These are phyloP conservation scores for Ceryle rudis DNA, from an alignment of 2,797 vertebrate species.

Conservation along the genomic window DNA sequence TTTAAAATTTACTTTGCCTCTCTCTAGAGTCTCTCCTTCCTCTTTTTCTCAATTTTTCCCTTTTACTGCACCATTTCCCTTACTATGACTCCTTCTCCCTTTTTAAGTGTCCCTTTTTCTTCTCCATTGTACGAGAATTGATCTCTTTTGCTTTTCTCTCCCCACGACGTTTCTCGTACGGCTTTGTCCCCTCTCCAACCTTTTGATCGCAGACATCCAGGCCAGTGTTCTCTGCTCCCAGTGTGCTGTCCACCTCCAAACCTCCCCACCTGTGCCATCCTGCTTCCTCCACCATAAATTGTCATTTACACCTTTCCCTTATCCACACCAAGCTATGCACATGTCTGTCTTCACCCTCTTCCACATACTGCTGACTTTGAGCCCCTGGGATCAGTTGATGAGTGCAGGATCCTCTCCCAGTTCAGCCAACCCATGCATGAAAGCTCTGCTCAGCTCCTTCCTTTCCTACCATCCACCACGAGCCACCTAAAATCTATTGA, in stretches of 20 bases:
- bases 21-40: neutral
- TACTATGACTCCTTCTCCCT: neutral
- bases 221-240: neutral
- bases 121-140: neutral
- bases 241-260: neutral
- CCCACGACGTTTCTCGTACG: neutral
- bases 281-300: neutral
- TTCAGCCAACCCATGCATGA: fast-evolving
- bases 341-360: neutral
- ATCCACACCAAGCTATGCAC: neutral
- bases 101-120: neutral
- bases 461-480: neutral
- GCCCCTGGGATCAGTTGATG: neutral
- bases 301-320: neutral
- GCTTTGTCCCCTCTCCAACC: neutral
- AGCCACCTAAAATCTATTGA: neutral
- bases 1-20: neutral
- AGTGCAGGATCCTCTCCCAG: neutral
- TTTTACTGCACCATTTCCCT: neutral
- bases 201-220: fast-evolving
- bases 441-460: neutral
- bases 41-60: neutral
- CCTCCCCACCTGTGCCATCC: neutral
- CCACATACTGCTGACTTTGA: fast-evolving
- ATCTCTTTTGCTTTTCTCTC: neutral